Conservation (phyloP, 2,113 vertebrate species). For the Butorides virescens region DNA sequence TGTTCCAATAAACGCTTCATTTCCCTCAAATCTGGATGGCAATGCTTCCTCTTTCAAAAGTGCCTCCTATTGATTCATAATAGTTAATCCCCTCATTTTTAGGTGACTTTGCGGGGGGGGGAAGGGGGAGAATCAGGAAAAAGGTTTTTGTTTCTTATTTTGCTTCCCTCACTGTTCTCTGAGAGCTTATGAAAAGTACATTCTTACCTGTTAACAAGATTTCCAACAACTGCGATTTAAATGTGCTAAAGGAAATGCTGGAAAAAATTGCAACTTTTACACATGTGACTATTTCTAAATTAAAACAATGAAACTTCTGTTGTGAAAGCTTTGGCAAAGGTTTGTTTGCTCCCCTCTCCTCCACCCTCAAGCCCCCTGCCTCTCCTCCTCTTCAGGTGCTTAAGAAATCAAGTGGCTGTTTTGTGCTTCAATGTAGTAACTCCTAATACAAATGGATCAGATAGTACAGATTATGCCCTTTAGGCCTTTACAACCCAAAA, state of each 20-base stretch:
- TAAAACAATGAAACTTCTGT: constrained; percentile 35
- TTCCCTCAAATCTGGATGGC: constrained; percentile 58
- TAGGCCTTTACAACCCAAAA: constrained; percentile 1
- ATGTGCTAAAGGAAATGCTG: not conserved
- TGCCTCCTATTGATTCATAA: constrained; percentile 42
- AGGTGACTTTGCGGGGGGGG: not conserved
- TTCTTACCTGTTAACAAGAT: not conserved
- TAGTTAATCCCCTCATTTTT: constrained; percentile 49
- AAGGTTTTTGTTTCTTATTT: not conserved
- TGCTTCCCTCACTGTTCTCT: not conserved
- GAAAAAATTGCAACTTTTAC: not conserved
- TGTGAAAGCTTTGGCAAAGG: not conserved
- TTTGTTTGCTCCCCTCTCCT: not conserved
- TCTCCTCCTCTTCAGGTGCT: constrained; percentile 43
- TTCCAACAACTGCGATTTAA: not conserved
- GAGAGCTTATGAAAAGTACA: not conserved
- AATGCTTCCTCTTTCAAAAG: constrained; percentile 63
- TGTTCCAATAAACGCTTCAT: constrained; percentile 64
- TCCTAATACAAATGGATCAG: not conserved
- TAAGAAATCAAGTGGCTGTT: constrained; percentile 62
- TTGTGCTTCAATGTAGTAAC: not conserved
- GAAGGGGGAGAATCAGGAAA: not conserved
- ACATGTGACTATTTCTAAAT: not conserved
- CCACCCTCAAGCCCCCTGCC: not conserved
- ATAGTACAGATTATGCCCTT: not conserved